phyloP scores from a whole-genome alignment of 1,140 invertebrate genomes.

The Harlomillsia oculata region DNA sequence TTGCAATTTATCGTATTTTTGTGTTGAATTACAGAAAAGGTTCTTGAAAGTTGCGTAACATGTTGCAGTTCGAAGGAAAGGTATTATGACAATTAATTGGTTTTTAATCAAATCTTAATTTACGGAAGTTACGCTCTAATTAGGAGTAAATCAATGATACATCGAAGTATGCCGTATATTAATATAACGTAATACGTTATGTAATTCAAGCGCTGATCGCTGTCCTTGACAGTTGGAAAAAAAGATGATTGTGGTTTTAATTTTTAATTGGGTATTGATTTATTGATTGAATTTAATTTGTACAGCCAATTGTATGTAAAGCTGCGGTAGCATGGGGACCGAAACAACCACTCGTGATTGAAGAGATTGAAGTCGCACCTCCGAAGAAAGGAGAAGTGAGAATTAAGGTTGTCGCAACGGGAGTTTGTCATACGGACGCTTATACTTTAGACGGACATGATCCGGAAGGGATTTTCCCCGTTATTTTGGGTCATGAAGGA shows the following conservation, averaged over 20 bases:
- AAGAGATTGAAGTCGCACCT: constrained; percentile 88
- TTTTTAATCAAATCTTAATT: no score
- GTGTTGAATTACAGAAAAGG: no score
- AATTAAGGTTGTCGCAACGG: constrained; percentile 69
- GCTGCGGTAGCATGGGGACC: constrained; percentile 87
- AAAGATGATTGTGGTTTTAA: no score
- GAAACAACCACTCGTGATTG: constrained; percentile 73
- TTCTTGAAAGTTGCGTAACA: no score
- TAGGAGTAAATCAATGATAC: no score
- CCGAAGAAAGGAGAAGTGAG: constrained; percentile 73
- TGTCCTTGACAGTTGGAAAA: not conserved
- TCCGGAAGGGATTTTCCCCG: constrained; percentile 88
- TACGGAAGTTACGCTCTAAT: no score
- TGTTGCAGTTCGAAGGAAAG: no score
- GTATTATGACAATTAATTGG: no score
- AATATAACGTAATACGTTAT: no score
- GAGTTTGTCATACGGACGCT: constrained; percentile 96
- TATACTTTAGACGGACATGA: constrained; percentile 72
- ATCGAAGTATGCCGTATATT: no score
- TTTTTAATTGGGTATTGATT: no score
- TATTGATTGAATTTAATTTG: constrained; percentile 5
- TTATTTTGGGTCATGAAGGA: constrained; percentile 87
- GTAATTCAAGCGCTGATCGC: not conserved
- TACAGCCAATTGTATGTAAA: constrained; percentile 70
- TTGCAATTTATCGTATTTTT: no score